Evolutionary conservation across 2,888 invertebrate species (phyloP), one percentile per base, ranked within the genome.

Genomic region (Panopea generosa): DNA sequence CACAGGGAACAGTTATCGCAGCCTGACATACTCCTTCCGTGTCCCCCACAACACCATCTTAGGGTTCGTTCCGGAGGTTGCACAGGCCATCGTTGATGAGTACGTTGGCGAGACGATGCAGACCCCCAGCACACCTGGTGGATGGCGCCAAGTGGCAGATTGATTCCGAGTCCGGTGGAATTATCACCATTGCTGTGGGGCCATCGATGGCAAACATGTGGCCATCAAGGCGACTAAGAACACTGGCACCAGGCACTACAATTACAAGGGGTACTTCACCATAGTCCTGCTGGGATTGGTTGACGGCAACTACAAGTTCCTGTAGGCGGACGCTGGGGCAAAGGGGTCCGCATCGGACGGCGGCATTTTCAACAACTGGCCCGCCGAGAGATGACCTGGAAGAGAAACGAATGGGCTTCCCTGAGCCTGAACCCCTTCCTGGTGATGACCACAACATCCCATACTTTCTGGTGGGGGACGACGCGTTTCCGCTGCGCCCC

Each of bases 161-260:
- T 14, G 14, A 11, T 66, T 66, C 16, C 11, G 22, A 14, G 47
- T 20, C n/a, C 27, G 22, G 22, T 66, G 66, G 66, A 49, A 57
- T 56, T 66, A 47, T 33, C 66, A 45, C 22, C 49, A 66, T 20
- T 66, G 66, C 11, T 33, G 33, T 45, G 65, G 65, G 7, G 38
- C 27, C 14, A 22, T 55, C 4, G 91, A 91, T 75, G 90, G 66
- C 14, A 72, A 66, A 27, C 63, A 72, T 38, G 55, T 66, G 2
- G 88, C 2, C 86, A 84, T 90, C 40, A 78, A 33, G 33, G 84
- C 73, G 20, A 90, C 90, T 18, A 27, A 45, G 6, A 74, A 84
- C 45, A 83, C 76, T 38, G 89, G 87, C 11, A 80, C 82, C 33
- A 78, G 33, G 11, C 55, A 47, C 22, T 61, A 61, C 22, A 68